Base-by-base conservation (phyloP, 1,140 invertebrate species). In the Heliconius himera region DNA sequence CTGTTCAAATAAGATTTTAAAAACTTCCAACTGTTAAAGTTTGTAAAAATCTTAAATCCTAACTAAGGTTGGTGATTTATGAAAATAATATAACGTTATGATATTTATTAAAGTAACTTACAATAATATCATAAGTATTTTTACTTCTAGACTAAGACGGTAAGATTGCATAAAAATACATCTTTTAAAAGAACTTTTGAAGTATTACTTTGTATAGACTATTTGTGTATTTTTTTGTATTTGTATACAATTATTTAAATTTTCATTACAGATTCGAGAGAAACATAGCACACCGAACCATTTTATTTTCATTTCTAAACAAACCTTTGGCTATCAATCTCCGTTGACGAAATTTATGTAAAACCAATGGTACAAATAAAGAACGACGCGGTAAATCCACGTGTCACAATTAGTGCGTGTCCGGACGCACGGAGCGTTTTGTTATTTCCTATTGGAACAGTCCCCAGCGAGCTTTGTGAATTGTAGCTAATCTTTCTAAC, bases 351-450 rank as follows among this genome's bases (percentile, higher is more conserved):
- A 74, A 89, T 90, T 86, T 88, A 89, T 90, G 83, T 84, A 84
- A 88, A 91, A 91, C 87, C 88, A 87, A 89, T 87, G 90, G 83
- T 85, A 86, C 88, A 90, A 88, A 91, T 89, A 89, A 87, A 90
- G 78, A 85, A 86, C 83, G 81, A 73, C 83, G 81, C 83, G 81
- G 83, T 87, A 86, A 85, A 88, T 88, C 81, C 74, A 77, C 83
- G 77, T 82, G 83, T 85, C 86, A 87, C 88, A 88, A 90, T 90
- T 91, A 91, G 85, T 77, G 77, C 70, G 79, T 72, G 54, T 84
- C 87, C 85, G 84, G 85, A 82, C 78, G 80, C 1, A 51, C 76
- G 77, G 83, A 79, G 70, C 79, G 80, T 80, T 84, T 83, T 88
- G 80, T 84, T 87, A 80, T 82, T 83, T 83, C 66, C 81, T 81